Evolutionary conservation across 2,797 vertebrate species (phyloP).

Genomic region (Hoplostethus mediterraneus): DNA sequence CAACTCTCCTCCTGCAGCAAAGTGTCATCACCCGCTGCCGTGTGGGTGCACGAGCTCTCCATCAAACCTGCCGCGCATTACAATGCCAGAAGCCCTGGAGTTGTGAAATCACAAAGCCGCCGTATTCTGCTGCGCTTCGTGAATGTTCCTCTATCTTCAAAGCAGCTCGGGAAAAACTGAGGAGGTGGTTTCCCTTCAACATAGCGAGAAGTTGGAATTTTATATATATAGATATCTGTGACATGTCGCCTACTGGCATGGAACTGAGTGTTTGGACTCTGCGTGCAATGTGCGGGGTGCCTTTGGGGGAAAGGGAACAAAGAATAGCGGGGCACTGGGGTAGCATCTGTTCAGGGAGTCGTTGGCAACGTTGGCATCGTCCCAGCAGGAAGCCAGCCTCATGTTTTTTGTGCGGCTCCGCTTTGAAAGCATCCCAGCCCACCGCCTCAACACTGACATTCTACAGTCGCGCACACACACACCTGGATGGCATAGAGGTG

Average conservation of each 20-base stretch:
- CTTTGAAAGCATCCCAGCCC: conserved; percentile 37
- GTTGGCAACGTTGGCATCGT: conserved; percentile 38
- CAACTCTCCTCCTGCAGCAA: conserved; percentile 11
- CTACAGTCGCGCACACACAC: too few relatives aligned
- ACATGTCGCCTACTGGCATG: conserved; percentile 20
- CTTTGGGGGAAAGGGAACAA: conserved; percentile 39
- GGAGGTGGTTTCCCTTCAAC: conserved; percentile 4
- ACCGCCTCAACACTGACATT: background rate
- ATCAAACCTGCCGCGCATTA: conserved; percentile 27
- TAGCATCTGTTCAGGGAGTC: conserved; percentile 61
- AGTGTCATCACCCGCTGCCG: conserved; percentile 20
- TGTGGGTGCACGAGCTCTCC: conserved; percentile 29
- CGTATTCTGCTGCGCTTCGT: conserved; percentile 7
- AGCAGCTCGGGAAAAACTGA: conserved; percentile 18
- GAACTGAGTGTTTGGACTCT: conserved; percentile 49
- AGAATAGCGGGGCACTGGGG: conserved; percentile 36
- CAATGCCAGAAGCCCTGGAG: conserved; percentile 15
- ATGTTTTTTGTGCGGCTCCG: conserved; percentile 31
- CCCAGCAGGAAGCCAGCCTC: conserved; percentile 42
- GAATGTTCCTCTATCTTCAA: background rate
- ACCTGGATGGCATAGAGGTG: conserved; percentile 29
- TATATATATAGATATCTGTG: background rate
- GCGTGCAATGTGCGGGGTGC: background rate
- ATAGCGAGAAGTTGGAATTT: background rate
- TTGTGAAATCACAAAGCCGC: background rate